phyloP scores from a whole-genome alignment of 2,113 vertebrate genomes.

The Camelus bactrianus region DNA sequence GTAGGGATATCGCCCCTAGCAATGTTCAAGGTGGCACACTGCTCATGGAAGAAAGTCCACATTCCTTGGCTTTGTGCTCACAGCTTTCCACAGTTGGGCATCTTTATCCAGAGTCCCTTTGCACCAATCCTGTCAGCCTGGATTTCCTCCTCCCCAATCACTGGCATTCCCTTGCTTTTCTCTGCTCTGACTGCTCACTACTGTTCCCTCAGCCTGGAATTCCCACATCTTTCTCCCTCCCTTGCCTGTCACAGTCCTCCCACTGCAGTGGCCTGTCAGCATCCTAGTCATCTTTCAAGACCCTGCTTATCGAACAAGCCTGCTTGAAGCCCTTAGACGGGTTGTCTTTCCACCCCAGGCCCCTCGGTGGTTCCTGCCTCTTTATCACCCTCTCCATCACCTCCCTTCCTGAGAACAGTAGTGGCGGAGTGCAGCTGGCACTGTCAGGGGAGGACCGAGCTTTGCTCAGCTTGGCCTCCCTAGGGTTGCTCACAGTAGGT shows the following conservation, averaged over 20 bases:
- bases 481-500: background rate
- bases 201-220: background rate
- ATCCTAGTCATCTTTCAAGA: background rate
- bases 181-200: background rate
- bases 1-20: background rate
- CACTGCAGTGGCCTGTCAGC: background rate
- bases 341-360: background rate
- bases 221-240: background rate
- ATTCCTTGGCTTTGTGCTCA: background rate
- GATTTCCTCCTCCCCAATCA: background rate
- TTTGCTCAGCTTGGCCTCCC: background rate
- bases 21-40: background rate
- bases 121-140: too few relatives aligned
- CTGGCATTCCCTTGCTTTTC: background rate
- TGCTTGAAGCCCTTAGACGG: background rate
- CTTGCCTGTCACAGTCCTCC: background rate
- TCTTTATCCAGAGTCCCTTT: background rate
- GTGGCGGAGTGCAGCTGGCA: background rate
- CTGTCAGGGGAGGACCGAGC: background rate
- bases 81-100: background rate
- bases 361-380: background rate
- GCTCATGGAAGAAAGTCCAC: background rate
- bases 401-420: background rate
- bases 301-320: background rate
- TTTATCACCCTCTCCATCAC: accelerated